Evolutionary conservation across 2,113 vertebrate species (phyloP), one percentile per base, ranked within the genome.

Genomic region (Coregonus clupeaformis): DNA sequence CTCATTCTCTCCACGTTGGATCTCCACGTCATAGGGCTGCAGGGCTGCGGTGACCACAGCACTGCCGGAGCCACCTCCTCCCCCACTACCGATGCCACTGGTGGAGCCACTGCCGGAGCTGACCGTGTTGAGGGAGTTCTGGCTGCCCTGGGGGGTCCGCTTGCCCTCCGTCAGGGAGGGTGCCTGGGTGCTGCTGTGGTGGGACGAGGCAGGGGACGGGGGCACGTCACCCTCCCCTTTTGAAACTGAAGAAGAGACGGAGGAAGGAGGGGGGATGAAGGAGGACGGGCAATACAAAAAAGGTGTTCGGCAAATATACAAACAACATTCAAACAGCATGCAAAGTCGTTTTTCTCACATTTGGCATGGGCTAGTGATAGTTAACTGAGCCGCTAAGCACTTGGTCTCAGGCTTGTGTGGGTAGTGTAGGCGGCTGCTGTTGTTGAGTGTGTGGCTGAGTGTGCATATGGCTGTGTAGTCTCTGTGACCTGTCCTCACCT

Each of bases 71-170:
- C 96, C 97, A 0, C 93, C 93, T 47, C 92, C 92, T 0, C 93
- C 92, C 0, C 36, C 97, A 0, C 96, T 97, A 84, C 98, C 97
- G 0, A 97, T 98, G 57, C 97, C 97, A 0, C 98, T 97, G 85
- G 97, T 98, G 80, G 96, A 98, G 68, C 98, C 98, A 1, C 97
- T 98, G 85, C 98, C 97, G 0, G 98, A 99, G 92, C 98, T 99
- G 80, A 98, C 97, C 0, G 98, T 99, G 92, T 97, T 99, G 59
- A 99, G 92, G 0, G 97, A 99, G 92, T 99, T 98, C 92, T 99
- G 98, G 90, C 96, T 98, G 72, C 97, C 98, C 88, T 98, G 97
- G 0, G 97, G 97, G 0, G 98, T 99, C n/a, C 96, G 95, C 86
- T 99, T 99, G 86, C 97, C 98, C 82, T 98, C 98, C 0, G 96